Evolutionary conservation across 2,113 vertebrate genomes (phyloP).

Genomic region (Elanus axillaris): DNA sequence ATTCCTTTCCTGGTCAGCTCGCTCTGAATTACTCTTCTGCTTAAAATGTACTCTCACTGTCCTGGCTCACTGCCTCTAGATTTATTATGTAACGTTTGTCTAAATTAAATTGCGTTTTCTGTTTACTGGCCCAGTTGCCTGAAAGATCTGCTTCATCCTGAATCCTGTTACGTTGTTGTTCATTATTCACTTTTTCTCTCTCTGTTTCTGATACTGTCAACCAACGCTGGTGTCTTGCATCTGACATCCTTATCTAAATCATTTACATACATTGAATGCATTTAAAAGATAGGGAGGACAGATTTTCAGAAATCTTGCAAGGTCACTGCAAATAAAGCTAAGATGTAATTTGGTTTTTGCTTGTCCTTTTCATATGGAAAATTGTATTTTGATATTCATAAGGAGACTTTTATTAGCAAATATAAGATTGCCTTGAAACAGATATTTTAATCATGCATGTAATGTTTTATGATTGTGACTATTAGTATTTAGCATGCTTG

Average conservation of each 20-base stretch:
- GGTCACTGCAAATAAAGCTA: not conserved
- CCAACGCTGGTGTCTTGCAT: not conserved
- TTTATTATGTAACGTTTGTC: slow-evolving; percentile 38
- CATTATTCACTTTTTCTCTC: not conserved
- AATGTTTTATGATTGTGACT: slow-evolving; percentile 66
- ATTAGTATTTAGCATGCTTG: slow-evolving; percentile 67
- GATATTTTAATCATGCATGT: slow-evolving; percentile 66
- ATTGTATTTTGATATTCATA: slow-evolving; percentile 21
- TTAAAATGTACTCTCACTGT: not conserved
- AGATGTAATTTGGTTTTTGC: not conserved
- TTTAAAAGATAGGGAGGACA: not conserved
- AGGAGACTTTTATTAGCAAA: slow-evolving; percentile 28
- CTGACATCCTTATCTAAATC: not conserved
- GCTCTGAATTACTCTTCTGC: slow-evolving; percentile 32
- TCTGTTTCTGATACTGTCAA: not conserved
- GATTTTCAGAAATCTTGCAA: slow-evolving; percentile 16
- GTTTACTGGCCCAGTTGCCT: not conserved
- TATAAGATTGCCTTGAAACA: slow-evolving; percentile 37
- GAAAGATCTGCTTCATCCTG: not conserved
- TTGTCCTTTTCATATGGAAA: slow-evolving; percentile 1
- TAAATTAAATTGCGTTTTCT: slow-evolving; percentile 27
- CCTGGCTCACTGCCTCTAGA: slow-evolving; percentile 27
- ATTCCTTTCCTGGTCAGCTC: slow-evolving; percentile 32
- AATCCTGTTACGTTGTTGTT: not conserved
- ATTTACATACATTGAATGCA: not conserved